A percentile compares a stretch with the other conserved stretches of the same genome.
Evolutionary conservation across 92 coral and sea anemone genomes (phyloP).

Genomic region (Chrysogorgia sp.): DNA sequence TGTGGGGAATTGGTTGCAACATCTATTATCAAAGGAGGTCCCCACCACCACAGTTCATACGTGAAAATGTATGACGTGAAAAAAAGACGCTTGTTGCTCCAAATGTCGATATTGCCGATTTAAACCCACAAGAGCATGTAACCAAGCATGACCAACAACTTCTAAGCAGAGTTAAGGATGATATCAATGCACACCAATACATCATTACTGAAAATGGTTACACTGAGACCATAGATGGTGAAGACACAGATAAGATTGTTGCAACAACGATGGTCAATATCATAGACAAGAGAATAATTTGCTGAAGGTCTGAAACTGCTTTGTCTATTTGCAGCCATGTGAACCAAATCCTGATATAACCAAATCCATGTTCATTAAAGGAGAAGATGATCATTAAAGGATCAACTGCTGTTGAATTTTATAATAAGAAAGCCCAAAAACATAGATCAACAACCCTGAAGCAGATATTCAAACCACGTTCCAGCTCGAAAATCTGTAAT

Average conservation of each 20-base stretch:
- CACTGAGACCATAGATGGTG: conserved; percentile 63
- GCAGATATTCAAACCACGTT: too few relatives aligned
- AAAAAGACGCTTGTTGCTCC: conserved; percentile 52
- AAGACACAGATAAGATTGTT: conserved; percentile 63
- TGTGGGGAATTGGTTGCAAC: conserved; percentile 72
- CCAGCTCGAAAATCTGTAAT: too few relatives aligned
- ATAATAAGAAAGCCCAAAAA: too few relatives aligned
- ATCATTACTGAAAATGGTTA: conserved; percentile 58
- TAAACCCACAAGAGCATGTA: conserved; percentile 62
- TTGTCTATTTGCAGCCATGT: conserved; percentile 56
- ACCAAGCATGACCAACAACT: conserved; percentile 60
- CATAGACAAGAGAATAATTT: conserved; percentile 61
- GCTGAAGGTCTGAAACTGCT: conserved; percentile 64
- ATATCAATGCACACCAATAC: conserved; percentile 59
- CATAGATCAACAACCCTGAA: too few relatives aligned
- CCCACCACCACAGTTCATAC: conserved; percentile 68
- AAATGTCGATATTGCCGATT: conserved; percentile 54
- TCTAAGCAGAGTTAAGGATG: conserved; percentile 57
- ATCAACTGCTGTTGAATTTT: too few relatives aligned
- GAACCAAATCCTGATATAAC: conserved; percentile 51
- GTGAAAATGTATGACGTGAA: conserved; percentile 62
- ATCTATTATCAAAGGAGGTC: conserved; percentile 69
- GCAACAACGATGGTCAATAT: conserved; percentile 72
- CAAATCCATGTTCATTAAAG: conserved; percentile 55
- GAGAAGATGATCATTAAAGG: conserved; percentile 36